phyloP scores from a whole-genome alignment of 2,113 vertebrate genomes.

The Alosa alosa region DNA sequence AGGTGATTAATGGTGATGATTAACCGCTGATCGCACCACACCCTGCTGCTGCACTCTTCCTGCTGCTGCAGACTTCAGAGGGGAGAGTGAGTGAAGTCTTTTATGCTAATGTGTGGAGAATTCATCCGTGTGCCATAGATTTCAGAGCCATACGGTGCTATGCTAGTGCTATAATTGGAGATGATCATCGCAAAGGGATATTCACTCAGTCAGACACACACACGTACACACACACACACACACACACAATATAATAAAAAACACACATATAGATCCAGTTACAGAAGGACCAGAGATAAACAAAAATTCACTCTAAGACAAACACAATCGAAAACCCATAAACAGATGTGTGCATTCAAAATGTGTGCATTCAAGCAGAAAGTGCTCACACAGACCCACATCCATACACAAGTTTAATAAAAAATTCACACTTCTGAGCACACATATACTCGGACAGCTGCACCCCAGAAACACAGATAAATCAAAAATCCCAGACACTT shows the following conservation, averaged over 20 bases:
- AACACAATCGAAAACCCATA: neutral
- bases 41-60: neutral
- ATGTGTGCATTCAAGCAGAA: neutral
- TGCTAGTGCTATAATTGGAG: neutral
- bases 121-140: neutral
- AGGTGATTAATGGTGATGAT: slow-evolving; percentile 3
- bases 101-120: neutral
- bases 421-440: neutral
- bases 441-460: neutral
- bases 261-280: neutral
- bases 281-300: neutral
- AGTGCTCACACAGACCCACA: neutral
- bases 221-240: neutral
- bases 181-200: neutral
- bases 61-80: too few species aligned
- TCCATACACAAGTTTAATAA: neutral
- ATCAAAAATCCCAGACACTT: neutral
- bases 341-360: neutral
- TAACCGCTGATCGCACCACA: neutral
- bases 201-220: neutral
- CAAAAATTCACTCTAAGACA: neutral
- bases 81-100: too few species aligned
- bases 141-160: neutral
- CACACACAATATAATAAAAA: neutral
- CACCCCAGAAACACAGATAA: neutral